These are phyloP conservation scores for Apamea crenata DNA, from an alignment of 2,888 invertebrate species.

Conservation along the genomic window DNA sequence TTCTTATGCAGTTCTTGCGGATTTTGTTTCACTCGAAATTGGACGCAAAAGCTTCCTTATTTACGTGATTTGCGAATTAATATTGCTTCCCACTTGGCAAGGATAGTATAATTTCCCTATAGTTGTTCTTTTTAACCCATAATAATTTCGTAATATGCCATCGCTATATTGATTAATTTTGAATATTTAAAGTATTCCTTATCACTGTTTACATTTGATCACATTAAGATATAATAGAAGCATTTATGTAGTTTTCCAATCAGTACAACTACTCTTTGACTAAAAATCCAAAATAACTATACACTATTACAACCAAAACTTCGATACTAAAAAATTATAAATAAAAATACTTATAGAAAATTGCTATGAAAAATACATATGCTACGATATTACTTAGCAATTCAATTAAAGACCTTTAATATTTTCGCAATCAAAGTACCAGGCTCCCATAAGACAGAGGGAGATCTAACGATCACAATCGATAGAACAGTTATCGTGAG, in stretches of 20 bases:
- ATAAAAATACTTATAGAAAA: background rate
- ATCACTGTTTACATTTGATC: no score
- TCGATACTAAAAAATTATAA: background rate
- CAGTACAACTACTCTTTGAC: background rate
- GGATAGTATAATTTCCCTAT: background rate
- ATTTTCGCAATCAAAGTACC: slow-evolving; percentile 44
- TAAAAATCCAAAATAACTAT: no score
- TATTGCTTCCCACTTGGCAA: slow-evolving; percentile 14
- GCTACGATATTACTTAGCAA: slow-evolving; percentile 7
- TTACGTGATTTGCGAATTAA: slow-evolving; percentile 14
- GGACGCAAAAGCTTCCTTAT: slow-evolving; percentile 19
- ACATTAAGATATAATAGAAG: no score
- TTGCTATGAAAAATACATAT: background rate
- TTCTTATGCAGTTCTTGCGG: slow-evolving; percentile 7
- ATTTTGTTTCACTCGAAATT: slow-evolving; percentile 23
- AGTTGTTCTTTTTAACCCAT: background rate
- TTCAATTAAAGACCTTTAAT: slow-evolving; percentile 10
- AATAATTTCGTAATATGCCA: background rate
- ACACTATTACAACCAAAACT: background rate
- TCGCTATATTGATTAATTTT: no score
- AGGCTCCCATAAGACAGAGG: slow-evolving; percentile 28
- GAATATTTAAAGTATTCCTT: no score
- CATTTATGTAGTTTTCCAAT: background rate
- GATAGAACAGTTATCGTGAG: slow-evolving; percentile 58
- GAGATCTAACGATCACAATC: slow-evolving; percentile 45